Evolutionary conservation across 2,797 vertebrate genomes (phyloP), one percentile per base, ranked within the genome.

Genomic region (Anabas testudineus): DNA sequence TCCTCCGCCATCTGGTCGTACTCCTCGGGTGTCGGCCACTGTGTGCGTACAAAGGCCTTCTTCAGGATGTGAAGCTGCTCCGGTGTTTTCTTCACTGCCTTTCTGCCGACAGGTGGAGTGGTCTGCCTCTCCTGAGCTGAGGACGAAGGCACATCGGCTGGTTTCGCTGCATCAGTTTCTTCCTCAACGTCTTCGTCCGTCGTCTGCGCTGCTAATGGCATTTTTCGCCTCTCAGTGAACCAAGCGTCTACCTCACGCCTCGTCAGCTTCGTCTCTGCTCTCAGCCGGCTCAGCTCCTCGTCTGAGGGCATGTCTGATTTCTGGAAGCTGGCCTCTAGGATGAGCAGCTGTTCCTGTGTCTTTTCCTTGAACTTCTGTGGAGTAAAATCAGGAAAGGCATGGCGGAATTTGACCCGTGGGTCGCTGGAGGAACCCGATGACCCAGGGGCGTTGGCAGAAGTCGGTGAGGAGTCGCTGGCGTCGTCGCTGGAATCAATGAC

Each of bases 301-400:
- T 99, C 98, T 0, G 95, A 92, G 0, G 97, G 96, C 7, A 93
- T 84, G 19, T 95, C 90, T 3, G 86, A 95, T 19, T 83, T 95
- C 73, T 95, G 95, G 87, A 95, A 98, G 87, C 97, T 98, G 59
- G 96, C 95, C 74, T 98, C 96, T 60, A 99, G 93, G 46, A 93
- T 72, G 7, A 94, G 92, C 32, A 98, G 89, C 85, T 99, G 97
- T 84, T 98, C 97, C 0, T 92, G 80, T 0, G 96, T 98, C 87
- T 99, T 99, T 68, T 99, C 97, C 85, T 98, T 99, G 82, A 97
- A 97, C 82, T 95, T 97, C 86, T 97, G 98, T 0, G 96, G 94
- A 2, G 95, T 95, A 46, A 97, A 96, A 88, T 98, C 97, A 0
- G 97, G 97, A 55, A 96, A 96, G 55, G 95, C 78, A 13, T 94